Base-by-base conservation (phyloP, 2,797 vertebrate genomes). In the Melopsittacus undulatus region DNA sequence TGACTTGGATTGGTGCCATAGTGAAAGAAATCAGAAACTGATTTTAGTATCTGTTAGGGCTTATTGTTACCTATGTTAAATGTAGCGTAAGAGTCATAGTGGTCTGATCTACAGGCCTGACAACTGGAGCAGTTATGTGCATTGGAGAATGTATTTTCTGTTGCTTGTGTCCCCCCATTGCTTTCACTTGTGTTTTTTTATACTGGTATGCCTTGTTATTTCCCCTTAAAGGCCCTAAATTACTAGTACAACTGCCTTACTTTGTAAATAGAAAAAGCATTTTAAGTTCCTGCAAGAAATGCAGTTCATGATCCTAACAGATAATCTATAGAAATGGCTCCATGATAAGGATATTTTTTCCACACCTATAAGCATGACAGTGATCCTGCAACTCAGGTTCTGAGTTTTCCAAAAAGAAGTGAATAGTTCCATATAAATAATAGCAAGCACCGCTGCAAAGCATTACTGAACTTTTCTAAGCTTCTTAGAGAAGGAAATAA, bases 11-110 rank as follows among this genome's bases (percentile, higher is more conserved):
- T 79, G n/a, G 11, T 67, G 34, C 21, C 43, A 67, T 18, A 56
- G 13, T 32, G 40, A 79, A 3, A 73, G 20, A 89, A 79, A 84
- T 34, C 63, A 73, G n/a, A 70, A 66, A 14, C 9, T 69, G 32
- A 30, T 13, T 79, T 82, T 49, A 26, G 6, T 66, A n/a, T 57
- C 46, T 84, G 18, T 49, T 82, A 56, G 9, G 5, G 23, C 6
- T 78, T 93, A 42, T 36, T 1, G 3, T 8, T 72, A 15, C 29
- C 29, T 38, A 17, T 2, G 4, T 48, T 81, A 68, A 92, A 66
- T 18, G 7, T 12, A 66, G 14, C 0, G 0, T 43, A 17, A 83
- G 7, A 83, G 8, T 49, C 51, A 22, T 7, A 48, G 30, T 0
- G 0, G 4, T 74, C 51, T 51, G 63, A 34, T 22, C 56, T 34